Percentiles rank a stretch among this genome's conserved stretches.
phyloP scores from a whole-genome alignment of 2,797 vertebrate genomes.

The Mycteria americana region DNA sequence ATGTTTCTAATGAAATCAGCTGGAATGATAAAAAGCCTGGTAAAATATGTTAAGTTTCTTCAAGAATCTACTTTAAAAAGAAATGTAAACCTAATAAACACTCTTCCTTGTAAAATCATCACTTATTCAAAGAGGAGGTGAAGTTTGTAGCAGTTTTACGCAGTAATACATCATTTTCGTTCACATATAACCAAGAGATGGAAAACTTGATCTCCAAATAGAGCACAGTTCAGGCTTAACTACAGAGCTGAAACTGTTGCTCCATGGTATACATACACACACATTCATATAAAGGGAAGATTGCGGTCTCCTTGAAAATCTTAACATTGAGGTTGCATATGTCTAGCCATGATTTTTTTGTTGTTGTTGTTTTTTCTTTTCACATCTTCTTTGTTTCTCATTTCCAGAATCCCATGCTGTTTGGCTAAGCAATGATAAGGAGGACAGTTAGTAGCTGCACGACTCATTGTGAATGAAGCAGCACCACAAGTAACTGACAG shows the following conservation, averaged over 20 bases:
- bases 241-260: not conserved
- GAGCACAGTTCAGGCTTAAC: not conserved
- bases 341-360: not conserved
- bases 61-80: too few relatives aligned
- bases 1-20: too few relatives aligned
- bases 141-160: too few relatives aligned
- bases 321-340: not conserved
- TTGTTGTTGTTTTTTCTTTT: not conserved
- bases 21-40: too few relatives aligned
- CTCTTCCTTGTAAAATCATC: too few relatives aligned
- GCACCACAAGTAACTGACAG: not conserved
- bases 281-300: not conserved
- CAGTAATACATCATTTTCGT: not conserved
- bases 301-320: not conserved
- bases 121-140: too few relatives aligned
- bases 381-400: not conserved
- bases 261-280: not conserved
- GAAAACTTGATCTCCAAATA: not conserved
- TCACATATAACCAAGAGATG: not conserved
- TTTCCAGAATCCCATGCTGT: not conserved
- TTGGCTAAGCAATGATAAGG: not conserved
- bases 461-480: not conserved
- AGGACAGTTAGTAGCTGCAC: not conserved
- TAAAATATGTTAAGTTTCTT: too few relatives aligned
- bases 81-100: too few relatives aligned